Percentiles rank a stretch among this genome's conserved stretches.
These are phyloP conservation scores for Masticophis lateralis DNA, from an alignment of 2,797 vertebrate genomes.

Conservation along the genomic window DNA sequence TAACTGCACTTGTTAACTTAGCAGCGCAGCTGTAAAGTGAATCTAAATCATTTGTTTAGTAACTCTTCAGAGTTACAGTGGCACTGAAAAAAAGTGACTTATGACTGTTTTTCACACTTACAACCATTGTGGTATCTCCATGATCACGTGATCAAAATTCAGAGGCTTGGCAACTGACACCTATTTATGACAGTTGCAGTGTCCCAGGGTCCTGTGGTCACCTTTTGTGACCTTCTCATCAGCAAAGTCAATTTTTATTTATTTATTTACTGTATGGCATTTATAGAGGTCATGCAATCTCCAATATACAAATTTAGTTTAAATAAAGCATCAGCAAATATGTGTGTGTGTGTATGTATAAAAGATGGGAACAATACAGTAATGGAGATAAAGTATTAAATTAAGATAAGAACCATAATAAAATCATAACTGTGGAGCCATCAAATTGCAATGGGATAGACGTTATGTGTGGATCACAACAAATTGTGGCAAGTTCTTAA, in stretches of 20 bases:
- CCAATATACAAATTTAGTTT: not conserved
- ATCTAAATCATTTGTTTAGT: not conserved
- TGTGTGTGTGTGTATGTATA: no score
- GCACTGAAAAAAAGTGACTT: not conserved
- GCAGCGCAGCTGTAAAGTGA: not conserved
- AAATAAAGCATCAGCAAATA: not conserved
- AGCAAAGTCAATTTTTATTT: not conserved
- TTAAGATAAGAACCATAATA: not conserved
- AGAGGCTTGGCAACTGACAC: not conserved
- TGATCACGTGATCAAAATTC: not conserved
- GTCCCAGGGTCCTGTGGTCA: not conserved
- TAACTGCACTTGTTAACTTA: not conserved
- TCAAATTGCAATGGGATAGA: not conserved
- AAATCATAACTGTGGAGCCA: not conserved
- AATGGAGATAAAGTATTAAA: not conserved
- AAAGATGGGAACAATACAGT: no score
- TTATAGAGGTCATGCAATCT: not conserved
- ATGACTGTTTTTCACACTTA: not conserved
- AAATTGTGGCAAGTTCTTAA: no score
- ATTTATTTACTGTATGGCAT: not conserved
- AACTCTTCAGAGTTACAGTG: not conserved
- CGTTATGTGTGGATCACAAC: no score
- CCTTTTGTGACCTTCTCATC: not conserved
- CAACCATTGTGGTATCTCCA: not conserved
- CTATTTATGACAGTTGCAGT: not conserved